phyloP scores from a whole-genome alignment of 2,113 vertebrate species.

The Talpa occidentalis region DNA sequence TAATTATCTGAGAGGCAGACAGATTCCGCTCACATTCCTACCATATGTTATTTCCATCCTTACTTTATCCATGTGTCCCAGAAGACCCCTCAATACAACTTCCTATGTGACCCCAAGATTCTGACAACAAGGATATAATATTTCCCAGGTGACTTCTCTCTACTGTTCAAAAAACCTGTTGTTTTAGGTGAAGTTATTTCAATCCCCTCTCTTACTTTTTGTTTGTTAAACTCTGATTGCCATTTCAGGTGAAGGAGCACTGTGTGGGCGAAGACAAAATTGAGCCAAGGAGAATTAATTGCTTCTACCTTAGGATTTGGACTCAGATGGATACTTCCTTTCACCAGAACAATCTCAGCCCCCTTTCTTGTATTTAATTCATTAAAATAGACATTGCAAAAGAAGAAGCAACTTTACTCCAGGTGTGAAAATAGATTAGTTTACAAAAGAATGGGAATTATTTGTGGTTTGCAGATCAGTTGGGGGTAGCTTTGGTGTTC shows the following conservation, averaged over 20 bases:
- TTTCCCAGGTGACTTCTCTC: slow-evolving; percentile 54
- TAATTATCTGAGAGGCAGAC: neutral
- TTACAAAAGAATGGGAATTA: neutral
- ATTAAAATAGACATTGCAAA: neutral
- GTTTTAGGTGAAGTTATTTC: neutral
- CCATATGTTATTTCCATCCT: slow-evolving; percentile 61
- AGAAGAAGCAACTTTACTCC: neutral
- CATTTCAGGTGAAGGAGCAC: neutral
- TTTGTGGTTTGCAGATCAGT: neutral
- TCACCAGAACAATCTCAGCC: neutral
- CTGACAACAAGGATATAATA: slow-evolving; percentile 30
- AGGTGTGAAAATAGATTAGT: neutral
- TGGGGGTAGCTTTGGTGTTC: neutral
- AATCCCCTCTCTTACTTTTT: neutral
- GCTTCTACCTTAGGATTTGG: neutral
- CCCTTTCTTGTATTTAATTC: neutral
- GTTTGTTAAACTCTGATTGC: neutral
- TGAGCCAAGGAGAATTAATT: neutral
- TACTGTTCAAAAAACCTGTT: slow-evolving; percentile 27
- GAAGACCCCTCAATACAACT: neutral
- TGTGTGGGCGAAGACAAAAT: neutral
- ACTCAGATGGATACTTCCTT: neutral
- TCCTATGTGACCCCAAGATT: slow-evolving; percentile 43
- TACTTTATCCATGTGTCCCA: neutral
- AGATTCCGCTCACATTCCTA: neutral